Evolutionary conservation across 2,888 invertebrate species (phyloP).

Genomic region (Leptinotarsa peninsularis): DNA sequence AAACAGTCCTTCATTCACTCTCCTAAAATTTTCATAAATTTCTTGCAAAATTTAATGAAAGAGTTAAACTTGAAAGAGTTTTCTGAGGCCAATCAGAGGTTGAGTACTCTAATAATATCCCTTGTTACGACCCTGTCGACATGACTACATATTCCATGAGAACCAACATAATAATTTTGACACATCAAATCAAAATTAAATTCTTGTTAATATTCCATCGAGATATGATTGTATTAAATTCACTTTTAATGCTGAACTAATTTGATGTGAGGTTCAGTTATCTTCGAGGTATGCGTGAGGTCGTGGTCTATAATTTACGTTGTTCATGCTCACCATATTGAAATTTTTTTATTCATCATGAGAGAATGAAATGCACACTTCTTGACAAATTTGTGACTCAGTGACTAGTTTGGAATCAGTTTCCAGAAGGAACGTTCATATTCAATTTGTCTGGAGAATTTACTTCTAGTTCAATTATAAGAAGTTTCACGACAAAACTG

Average conservation of each 20-base stretch:
- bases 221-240: conserved; percentile 42
- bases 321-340: conserved; percentile 50
- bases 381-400: conserved; percentile 13
- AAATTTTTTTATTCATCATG: conserved; percentile 53
- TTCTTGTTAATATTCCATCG: conserved; percentile 18
- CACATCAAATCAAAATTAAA: neutral
- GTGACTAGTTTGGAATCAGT: neutral
- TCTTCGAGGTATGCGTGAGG: conserved; percentile 53
- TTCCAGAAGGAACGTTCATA: neutral
- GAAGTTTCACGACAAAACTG: too few species aligned
- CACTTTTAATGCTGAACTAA: conserved; percentile 51
- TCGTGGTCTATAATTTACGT: conserved; percentile 53
- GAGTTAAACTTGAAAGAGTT: too few species aligned
- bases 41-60: too few species aligned
- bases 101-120: too few species aligned
- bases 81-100: too few species aligned
- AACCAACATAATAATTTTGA: conserved; percentile 11
- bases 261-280: conserved; percentile 47
- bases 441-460: neutral
- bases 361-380: conserved; percentile 29
- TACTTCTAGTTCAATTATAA: too few species aligned
- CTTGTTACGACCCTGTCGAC: neutral
- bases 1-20: too few species aligned
- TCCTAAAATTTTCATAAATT: too few species aligned
- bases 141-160: neutral